Evolutionary conservation across 2,797 vertebrate genomes (phyloP).

Genomic region (Chelidonichthys spinosus): DNA sequence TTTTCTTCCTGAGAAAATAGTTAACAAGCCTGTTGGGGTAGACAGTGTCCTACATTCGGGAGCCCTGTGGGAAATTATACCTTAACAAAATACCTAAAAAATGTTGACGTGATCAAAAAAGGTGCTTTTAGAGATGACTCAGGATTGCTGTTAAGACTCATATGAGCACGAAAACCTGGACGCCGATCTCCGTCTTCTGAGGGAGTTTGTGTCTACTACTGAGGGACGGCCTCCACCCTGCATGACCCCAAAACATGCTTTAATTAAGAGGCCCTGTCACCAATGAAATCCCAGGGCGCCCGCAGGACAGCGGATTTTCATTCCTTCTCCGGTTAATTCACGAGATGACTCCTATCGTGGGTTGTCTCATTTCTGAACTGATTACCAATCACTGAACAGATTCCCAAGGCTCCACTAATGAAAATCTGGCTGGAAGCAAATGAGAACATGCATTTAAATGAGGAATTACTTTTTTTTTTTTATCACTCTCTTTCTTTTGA

Average conservation of each 20-base stretch:
- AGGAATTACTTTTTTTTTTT: conserved; percentile 24
- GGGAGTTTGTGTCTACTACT: conserved; percentile 34
- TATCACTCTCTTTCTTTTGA: conserved; percentile 6
- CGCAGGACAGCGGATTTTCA: conserved; percentile 34
- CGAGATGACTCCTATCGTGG: conserved; percentile 17
- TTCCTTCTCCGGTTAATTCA: conserved; percentile 57
- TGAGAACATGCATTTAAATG: conserved; percentile 42
- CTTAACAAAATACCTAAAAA: conserved; percentile 26
- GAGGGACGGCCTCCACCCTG: conserved; percentile 49
- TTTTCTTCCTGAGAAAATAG: neutral
- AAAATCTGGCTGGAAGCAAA: conserved; percentile 49
- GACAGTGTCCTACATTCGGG: conserved; percentile 31
- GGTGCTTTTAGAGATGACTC: conserved; percentile 43
- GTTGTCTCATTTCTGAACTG: conserved; percentile 43
- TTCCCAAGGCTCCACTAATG: conserved; percentile 43
- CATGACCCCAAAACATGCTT: conserved; percentile 46
- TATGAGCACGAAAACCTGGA: conserved; percentile 29
- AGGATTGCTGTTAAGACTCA: conserved; percentile 50
- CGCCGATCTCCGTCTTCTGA: conserved; percentile 40
- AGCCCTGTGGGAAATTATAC: conserved; percentile 44
- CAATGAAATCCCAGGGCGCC: conserved; percentile 34
- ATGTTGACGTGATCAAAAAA: conserved; percentile 23
- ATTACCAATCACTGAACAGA: conserved; percentile 48
- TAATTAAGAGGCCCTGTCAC: conserved; percentile 60
- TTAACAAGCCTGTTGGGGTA: conserved; percentile 21